These are phyloP conservation scores for Strigamia crassipes DNA, from an alignment of 2,888 invertebrate species.

Conservation along the genomic window DNA sequence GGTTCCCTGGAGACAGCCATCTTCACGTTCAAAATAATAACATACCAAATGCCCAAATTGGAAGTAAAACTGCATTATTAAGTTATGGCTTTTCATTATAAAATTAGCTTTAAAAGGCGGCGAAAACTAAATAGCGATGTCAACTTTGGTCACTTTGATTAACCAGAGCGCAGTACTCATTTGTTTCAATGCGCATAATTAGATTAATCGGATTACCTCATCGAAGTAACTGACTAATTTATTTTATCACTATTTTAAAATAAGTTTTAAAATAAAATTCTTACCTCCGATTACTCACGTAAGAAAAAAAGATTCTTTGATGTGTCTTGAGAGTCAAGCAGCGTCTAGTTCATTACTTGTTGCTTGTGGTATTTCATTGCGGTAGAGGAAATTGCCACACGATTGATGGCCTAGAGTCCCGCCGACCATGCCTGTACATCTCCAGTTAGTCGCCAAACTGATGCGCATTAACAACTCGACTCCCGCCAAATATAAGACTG, in stretches of 20 bases:
- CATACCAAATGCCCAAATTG: not conserved
- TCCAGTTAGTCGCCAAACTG: not conserved
- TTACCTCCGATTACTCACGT: not conserved
- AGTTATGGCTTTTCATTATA: too few relatives aligned
- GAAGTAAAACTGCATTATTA: too few relatives aligned
- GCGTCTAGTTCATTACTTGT: constrained; percentile 19
- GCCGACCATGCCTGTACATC: not conserved
- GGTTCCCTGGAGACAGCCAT: not conserved
- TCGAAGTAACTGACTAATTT: too few relatives aligned
- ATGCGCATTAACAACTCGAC: not conserved
- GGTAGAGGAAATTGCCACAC: constrained; percentile 22
- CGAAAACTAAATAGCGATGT: too few relatives aligned
- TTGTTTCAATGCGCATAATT: too few relatives aligned
- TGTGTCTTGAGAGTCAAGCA: not conserved
- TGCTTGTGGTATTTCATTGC: constrained; percentile 33
- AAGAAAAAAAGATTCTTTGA: not conserved
- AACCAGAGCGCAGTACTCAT: too few relatives aligned
- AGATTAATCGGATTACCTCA: too few relatives aligned
- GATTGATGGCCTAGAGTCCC: constrained; percentile 23
- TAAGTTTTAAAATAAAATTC: not conserved
- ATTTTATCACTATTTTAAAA: too few relatives aligned
- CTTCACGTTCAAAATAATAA: constrained; percentile 21
- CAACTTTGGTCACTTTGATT: too few relatives aligned
- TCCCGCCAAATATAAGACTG: not conserved
- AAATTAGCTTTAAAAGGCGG: too few relatives aligned